phyloP scores from a whole-genome alignment of 2,797 vertebrate species.

The Scleropages formosus region DNA sequence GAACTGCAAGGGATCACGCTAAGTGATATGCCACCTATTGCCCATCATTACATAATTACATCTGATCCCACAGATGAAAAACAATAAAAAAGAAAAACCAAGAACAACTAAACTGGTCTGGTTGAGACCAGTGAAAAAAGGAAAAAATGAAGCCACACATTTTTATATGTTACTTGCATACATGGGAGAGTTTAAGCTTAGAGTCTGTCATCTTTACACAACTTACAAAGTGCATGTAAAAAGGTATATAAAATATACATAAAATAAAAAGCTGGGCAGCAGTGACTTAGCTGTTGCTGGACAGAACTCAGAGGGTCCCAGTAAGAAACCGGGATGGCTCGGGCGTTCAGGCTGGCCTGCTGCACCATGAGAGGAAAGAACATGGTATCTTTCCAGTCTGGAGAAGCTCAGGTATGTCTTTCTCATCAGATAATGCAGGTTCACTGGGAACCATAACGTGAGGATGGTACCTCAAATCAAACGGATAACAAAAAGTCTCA shows the following conservation, averaged over 20 bases:
- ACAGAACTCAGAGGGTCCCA: background rate
- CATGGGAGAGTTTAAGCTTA: background rate
- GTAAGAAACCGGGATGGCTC: background rate
- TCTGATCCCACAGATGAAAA: too few relatives aligned
- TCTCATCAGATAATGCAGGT: constrained; percentile 31
- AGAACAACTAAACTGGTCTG: too few relatives aligned
- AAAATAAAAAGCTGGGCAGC: background rate
- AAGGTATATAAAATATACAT: background rate
- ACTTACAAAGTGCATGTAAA: background rate
- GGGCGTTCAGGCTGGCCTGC: background rate
- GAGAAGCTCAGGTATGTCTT: constrained; percentile 34
- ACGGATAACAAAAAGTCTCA: too few relatives aligned
- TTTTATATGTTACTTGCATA: too few relatives aligned
- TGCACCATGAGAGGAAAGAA: constrained; percentile 1
- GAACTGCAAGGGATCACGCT: too few relatives aligned
- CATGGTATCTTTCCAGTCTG: constrained; percentile 35
- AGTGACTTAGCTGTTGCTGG: background rate
- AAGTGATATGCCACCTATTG: too few relatives aligned
- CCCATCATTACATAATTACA: too few relatives aligned
- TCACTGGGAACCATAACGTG: constrained; percentile 32
- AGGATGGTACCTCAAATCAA: constrained; percentile 18
- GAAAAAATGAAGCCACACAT: too few relatives aligned
- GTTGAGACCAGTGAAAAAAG: too few relatives aligned
- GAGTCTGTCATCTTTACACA: background rate
- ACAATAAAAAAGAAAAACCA: too few relatives aligned